phyloP scores from a whole-genome alignment of 2,888 invertebrate species.

The Protophormia terraenovae region DNA sequence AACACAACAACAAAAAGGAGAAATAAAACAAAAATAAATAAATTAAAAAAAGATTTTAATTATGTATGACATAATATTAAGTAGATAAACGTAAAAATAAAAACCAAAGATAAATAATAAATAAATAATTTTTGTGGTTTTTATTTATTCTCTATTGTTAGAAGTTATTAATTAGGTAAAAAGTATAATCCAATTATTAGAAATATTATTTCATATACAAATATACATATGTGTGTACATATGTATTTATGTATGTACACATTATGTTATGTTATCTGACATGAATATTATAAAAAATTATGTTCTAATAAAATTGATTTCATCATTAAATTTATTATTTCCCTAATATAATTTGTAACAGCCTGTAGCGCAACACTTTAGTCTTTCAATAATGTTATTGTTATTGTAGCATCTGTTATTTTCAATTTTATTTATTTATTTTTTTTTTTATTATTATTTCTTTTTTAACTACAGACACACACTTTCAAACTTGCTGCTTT shows the following conservation, averaged over 20 bases:
- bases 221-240: too few species aligned
- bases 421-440: not conserved
- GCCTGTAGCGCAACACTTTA: too few species aligned
- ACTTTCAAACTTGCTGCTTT: not conserved
- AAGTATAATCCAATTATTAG: too few species aligned
- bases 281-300: too few species aligned
- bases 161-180: not conserved
- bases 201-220: too few species aligned
- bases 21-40: constrained; percentile 5
- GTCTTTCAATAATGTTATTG: too few species aligned
- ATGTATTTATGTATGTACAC: too few species aligned
- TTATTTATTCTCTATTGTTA: not conserved
- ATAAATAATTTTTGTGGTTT: not conserved
- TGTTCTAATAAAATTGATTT: too few species aligned
- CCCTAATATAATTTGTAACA: too few species aligned
- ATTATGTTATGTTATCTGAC: too few species aligned
- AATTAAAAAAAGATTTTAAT: constrained; percentile 63
- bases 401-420: too few species aligned
- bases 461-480: not conserved
- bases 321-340: too few species aligned
- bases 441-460: not conserved
- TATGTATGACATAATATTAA: constrained; percentile 68
- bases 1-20: not conserved
- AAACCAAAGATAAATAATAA: constrained; percentile 57
- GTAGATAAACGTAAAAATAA: constrained; percentile 68